Conservation (phyloP, 2,888 invertebrate species). For the Exephanes ischioxanthus region DNA sequence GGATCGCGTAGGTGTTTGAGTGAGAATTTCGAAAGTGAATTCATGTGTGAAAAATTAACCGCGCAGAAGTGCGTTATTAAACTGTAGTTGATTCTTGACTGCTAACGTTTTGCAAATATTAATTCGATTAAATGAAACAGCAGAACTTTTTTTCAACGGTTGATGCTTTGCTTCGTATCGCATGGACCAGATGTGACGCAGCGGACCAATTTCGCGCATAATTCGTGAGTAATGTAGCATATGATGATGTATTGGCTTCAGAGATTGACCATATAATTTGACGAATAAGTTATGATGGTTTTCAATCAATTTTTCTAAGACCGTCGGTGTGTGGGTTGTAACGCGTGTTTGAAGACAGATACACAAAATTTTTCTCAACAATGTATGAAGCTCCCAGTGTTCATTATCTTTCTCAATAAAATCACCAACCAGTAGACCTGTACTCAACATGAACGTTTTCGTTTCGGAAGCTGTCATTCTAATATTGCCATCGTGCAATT, state of each 20-base stretch:
- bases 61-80: constrained; percentile 40
- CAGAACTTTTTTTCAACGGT: constrained; percentile 56
- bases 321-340: neutral
- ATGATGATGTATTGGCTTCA: constrained; percentile 68
- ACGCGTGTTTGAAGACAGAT: constrained; percentile 43
- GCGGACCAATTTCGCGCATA: constrained; percentile 64
- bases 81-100: constrained; percentile 54
- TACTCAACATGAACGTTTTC: constrained; percentile 58
- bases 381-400: constrained; percentile 61
- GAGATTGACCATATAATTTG: constrained; percentile 47
- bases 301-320: constrained; percentile 49
- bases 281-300: constrained; percentile 62
- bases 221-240: constrained; percentile 63
- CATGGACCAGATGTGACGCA: constrained; percentile 66
- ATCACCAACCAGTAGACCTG: constrained; percentile 62
- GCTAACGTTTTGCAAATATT: constrained; percentile 59
- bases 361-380: constrained; percentile 57
- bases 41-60: constrained; percentile 15
- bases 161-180: constrained; percentile 67
- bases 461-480: constrained; percentile 64
- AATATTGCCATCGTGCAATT: constrained; percentile 50
- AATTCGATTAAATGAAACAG: constrained; percentile 42
- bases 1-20: neutral
- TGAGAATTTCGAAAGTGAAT: constrained; percentile 12
- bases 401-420: constrained; percentile 53